A percentile compares a stretch with the other conserved stretches of the same genome.
Evolutionary conservation across 2,113 vertebrate genomes (phyloP).

Genomic region (Plestiodon gilberti): DNA sequence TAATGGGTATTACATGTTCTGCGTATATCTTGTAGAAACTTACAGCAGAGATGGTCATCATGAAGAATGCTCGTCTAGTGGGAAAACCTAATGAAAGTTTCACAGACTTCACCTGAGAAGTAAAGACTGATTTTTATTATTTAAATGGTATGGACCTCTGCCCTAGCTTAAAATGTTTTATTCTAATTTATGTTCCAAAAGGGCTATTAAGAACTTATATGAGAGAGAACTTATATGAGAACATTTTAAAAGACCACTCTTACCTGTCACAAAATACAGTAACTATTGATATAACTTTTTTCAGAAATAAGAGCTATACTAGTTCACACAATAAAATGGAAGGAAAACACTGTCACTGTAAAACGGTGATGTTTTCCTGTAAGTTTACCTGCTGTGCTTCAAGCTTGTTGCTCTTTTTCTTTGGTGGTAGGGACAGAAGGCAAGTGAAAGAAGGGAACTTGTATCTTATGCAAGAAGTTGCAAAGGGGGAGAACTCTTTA

Average conservation of each 20-base stretch:
- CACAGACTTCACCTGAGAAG: conserved; percentile 59
- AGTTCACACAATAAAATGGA: background rate
- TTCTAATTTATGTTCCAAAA: conserved; percentile 73
- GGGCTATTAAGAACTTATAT: conserved; percentile 65
- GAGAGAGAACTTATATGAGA: conserved; percentile 58
- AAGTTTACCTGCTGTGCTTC: background rate
- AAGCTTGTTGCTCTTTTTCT: background rate
- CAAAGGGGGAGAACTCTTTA: background rate
- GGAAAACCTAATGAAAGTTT: conserved; percentile 65
- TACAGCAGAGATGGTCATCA: conserved; percentile 60
- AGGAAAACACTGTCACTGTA: background rate
- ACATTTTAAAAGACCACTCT: conserved; percentile 65
- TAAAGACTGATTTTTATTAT: conserved; percentile 69
- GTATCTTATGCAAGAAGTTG: too few relatives aligned
- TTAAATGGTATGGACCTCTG: conserved; percentile 69
- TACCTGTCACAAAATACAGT: conserved; percentile 62
- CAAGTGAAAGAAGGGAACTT: background rate
- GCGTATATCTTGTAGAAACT: conserved; percentile 64
- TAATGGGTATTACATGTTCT: conserved; percentile 14
- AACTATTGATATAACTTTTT: conserved; percentile 55
- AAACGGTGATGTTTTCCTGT: background rate
- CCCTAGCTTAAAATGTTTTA: conserved; percentile 68
- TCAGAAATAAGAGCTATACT: background rate
- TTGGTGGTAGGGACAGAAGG: background rate
- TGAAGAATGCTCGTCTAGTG: conserved; percentile 66